A percentile compares a stretch with the other conserved stretches of the same genome.
These are phyloP conservation scores for Erythrocercus mccallii DNA, from an alignment of 2,113 vertebrate genomes.

Conservation along the genomic window DNA sequence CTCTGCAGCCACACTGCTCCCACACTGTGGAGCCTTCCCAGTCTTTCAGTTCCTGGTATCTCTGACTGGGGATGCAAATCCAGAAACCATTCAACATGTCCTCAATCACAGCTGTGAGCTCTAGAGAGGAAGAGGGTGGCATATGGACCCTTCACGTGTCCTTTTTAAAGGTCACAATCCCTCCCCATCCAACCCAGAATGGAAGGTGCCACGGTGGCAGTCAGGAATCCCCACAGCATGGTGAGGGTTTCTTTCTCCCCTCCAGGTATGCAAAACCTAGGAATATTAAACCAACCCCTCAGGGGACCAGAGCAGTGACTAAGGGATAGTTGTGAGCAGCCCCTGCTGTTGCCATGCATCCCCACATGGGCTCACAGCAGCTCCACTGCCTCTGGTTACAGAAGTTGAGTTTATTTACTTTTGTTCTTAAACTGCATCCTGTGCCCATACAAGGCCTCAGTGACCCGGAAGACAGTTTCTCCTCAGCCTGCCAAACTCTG, in stretches of 20 bases:
- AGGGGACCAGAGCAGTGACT: background rate
- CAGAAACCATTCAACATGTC: background rate
- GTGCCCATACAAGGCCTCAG: background rate
- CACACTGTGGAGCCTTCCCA: background rate
- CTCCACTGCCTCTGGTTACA: background rate
- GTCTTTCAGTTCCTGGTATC: accelerated
- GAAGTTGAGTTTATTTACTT: background rate
- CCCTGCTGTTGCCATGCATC: accelerated
- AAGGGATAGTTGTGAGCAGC: background rate
- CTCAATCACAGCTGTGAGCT: accelerated
- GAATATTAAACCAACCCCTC: background rate
- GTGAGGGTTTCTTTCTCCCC: background rate
- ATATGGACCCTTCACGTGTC: background rate
- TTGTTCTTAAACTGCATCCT: background rate
- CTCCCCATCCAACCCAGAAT: background rate
- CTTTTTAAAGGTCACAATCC: background rate
- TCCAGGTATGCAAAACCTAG: background rate
- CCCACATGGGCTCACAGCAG: accelerated
- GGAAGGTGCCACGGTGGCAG: background rate
- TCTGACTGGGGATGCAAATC: background rate
- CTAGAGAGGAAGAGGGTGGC: background rate
- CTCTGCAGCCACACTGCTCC: background rate
- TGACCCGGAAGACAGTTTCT: background rate
- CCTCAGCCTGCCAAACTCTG: background rate
- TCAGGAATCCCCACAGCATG: background rate